These are phyloP conservation scores for Perdita meconis DNA, from an alignment of 2,888 invertebrate species.

Conservation along the genomic window DNA sequence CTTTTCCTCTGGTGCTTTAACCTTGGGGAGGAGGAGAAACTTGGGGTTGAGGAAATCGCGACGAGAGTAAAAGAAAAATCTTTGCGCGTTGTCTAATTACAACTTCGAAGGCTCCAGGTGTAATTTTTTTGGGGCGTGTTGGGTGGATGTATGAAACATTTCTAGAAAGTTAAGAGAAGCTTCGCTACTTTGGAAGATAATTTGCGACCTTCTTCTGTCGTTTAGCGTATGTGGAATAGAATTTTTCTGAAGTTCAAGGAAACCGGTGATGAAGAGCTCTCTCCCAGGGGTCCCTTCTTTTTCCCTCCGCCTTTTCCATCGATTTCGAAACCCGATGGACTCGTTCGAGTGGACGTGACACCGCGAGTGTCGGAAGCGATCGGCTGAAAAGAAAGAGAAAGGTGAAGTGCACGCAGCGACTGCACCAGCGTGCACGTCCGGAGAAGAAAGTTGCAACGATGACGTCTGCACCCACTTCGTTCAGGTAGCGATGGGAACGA, in stretches of 20 bases:
- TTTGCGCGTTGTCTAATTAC: too few relatives aligned
- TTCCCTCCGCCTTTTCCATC: neutral
- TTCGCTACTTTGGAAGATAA: too few relatives aligned
- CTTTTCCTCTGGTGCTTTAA: too few relatives aligned
- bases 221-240: too few relatives aligned
- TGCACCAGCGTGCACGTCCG: slow-evolving; percentile 62
- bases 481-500: slow-evolving; percentile 40
- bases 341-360: slow-evolving; percentile 23
- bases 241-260: neutral
- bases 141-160: too few relatives aligned
- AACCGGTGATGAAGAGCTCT: neutral
- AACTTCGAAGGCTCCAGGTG: too few relatives aligned
- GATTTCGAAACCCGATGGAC: slow-evolving; percentile 29
- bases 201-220: too few relatives aligned
- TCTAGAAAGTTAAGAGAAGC: too few relatives aligned
- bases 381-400: slow-evolving; percentile 80
- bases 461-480: slow-evolving; percentile 65
- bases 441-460: slow-evolving; percentile 81
- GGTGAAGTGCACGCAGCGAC: slow-evolving; percentile 77
- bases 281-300: neutral
- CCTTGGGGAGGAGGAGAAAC: too few relatives aligned
- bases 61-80: too few relatives aligned
- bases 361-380: slow-evolving; percentile 67
- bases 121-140: too few relatives aligned
- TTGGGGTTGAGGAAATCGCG: too few relatives aligned